Conservation (phyloP, 2,113 vertebrate genomes). For the Polyodon spathula region DNA sequence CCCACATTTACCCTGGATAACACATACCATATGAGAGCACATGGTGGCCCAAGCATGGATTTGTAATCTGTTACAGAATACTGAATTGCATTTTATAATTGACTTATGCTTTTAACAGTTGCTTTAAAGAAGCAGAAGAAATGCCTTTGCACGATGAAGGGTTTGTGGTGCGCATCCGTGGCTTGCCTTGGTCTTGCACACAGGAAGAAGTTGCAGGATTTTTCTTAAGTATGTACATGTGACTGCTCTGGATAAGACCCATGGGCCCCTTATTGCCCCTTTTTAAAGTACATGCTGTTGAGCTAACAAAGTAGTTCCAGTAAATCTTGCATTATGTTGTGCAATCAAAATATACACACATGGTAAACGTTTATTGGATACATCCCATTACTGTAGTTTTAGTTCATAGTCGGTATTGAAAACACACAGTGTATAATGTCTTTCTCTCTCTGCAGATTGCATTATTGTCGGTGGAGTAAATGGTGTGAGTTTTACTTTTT, state of each 20-base stretch:
- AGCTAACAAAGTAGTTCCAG: background rate
- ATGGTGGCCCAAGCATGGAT: no score
- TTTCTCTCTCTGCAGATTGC: conserved; percentile 49
- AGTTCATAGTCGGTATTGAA: background rate
- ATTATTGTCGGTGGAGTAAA: conserved; percentile 58
- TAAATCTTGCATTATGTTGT: background rate
- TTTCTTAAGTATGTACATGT: conserved; percentile 55
- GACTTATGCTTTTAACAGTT: conserved; percentile 3
- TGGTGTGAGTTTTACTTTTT: conserved; percentile 69
- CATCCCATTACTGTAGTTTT: background rate
- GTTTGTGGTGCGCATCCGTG: conserved; percentile 68
- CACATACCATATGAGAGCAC: no score
- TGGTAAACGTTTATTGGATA: background rate
- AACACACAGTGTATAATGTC: background rate
- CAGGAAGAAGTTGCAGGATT: conserved; percentile 65
- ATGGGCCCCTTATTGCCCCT: background rate
- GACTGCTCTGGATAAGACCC: background rate
- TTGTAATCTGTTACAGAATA: no score
- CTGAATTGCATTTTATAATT: background rate
- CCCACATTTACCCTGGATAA: no score
- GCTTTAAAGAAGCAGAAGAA: conserved; percentile 27
- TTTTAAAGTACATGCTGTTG: background rate
- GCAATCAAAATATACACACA: no score
- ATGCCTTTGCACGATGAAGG: conserved; percentile 65
- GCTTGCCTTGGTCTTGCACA: conserved; percentile 70